These are phyloP conservation scores for silkworm (Bombyx mori) DNA, from an alignment of 1,140 invertebrate genomes.

Conservation along the genomic window ASM3026992v2 NC_085118.1:1965501-1966000, in stretches of 20 bases:
- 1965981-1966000: constrained; percentile 2
- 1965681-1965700: background rate
- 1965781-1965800: constrained; percentile 42
- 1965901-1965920: constrained; percentile 64
- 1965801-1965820: constrained; percentile 48
- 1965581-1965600: too few species aligned
- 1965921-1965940: constrained; percentile 57
- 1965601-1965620: too few species aligned
- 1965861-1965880: constrained; percentile 18
- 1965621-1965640: too few species aligned
- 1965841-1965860: constrained; percentile 7
- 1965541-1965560: constrained; percentile 20
- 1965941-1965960: constrained; percentile 62
- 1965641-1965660: too few species aligned
- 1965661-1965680: too few species aligned
- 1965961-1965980: constrained; percentile 38
- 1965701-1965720: constrained; percentile 12
- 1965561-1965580: too few species aligned
- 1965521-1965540: constrained; percentile 63
- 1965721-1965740: constrained; percentile 57
- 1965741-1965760: constrained; percentile 57
- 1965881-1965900: constrained; percentile 48
- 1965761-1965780: constrained; percentile 29
- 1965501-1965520: constrained; percentile 39
- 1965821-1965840: background rate